Conservation (phyloP, 2,113 vertebrate genomes). For the Oncorhynchus kisutch region DNA sequence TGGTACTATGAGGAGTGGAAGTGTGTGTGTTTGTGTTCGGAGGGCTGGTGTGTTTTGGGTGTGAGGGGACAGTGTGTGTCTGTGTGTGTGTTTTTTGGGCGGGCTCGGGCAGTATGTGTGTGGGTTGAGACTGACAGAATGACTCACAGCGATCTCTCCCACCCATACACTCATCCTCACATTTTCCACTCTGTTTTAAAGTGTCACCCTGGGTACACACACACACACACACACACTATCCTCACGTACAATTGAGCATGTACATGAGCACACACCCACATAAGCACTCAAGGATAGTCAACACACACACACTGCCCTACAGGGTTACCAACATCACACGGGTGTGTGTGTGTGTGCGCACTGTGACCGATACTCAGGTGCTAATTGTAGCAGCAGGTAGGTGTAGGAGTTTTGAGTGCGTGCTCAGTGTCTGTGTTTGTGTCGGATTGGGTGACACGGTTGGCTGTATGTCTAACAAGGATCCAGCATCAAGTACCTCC, state of each 20-base stretch:
- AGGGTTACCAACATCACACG: not conserved
- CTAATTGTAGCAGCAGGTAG: not conserved
- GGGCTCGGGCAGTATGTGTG: not conserved
- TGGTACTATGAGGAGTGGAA: no score
- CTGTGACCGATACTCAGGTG: not conserved
- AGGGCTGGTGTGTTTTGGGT: not conserved
- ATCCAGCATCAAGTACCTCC: not conserved
- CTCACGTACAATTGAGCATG: constrained; percentile 8
- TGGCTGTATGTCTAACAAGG: not conserved
- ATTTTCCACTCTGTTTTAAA: not conserved
- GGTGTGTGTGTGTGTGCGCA: not conserved
- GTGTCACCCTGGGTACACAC: not conserved
- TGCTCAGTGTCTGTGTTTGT: not conserved
- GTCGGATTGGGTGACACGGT: not conserved
- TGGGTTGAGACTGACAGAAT: constrained; percentile 1
- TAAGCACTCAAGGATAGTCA: not conserved
- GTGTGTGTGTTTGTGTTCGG: no score
- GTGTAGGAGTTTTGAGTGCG: not conserved
- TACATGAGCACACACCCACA: not conserved
- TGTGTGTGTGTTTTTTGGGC: not conserved
- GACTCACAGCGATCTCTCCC: constrained; percentile 17
- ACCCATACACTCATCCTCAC: not conserved
- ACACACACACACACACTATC: not conserved
- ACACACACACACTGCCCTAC: not conserved
- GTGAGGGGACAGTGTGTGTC: not conserved